Base-by-base conservation (phyloP, 2,797 vertebrate genomes). In the Catharus ustulatus region DNA sequence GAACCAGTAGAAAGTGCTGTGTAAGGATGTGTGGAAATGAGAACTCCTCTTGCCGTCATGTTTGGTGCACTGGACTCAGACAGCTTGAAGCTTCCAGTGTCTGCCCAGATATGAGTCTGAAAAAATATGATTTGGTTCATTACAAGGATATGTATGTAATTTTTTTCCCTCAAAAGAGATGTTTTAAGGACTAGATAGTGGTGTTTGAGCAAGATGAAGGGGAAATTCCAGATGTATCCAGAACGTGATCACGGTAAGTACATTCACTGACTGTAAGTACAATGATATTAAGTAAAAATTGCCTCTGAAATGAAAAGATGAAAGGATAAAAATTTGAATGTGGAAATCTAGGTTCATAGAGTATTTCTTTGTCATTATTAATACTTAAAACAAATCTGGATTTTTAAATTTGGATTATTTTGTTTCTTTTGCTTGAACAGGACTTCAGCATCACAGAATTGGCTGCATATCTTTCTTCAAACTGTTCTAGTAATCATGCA, bases 1-100 rank as follows among this genome's bases (percentile, higher is more conserved):
- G 76, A 90, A 92, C n/a, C 54, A 54, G 36, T 42, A 30, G n/a
- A 86, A 97, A 95, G 52, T 90, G 89, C 91, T 94, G 78, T 66
- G 89, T 89, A 96, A 96, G 87, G 86, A 57, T 36, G 43, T 92
- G 69, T 91, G 51, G 63, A 94, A 87, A 74, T 0, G 1, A 59
- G 58, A 72, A 71, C 48, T 81, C 64, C 49, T 86, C 87, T 75
- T 92, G 20, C 55, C 34, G 75, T 57, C 15, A 6, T 13, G 14
- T 83, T 66, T 72, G 76, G 45, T n/a, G 45, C 30, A 15, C 34
- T 32, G 43, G 58, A 42, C 22, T 89, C 27, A 0, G 59, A 24
- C 21, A 79, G 48, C 51, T 71, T 90, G 86, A 84, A 85, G 76
- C 51, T 78, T 91, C 73, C 74, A 64, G 11, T 34, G 13, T 62